These are phyloP conservation scores for Vespertilio murinus DNA, from an alignment of 2,797 vertebrate species.

Conservation along the genomic window DNA sequence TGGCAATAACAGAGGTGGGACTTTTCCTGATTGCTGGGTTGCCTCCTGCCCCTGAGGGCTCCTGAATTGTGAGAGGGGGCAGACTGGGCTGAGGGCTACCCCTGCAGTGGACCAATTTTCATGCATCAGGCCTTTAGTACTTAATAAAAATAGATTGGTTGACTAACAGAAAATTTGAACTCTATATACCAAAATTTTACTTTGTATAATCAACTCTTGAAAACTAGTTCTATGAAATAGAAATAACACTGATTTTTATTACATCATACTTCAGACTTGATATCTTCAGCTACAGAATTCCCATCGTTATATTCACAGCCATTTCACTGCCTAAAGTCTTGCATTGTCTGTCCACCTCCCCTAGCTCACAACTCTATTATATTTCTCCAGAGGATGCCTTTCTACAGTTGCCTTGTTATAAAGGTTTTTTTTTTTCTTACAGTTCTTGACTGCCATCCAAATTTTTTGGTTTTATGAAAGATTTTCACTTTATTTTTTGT, in stretches of 20 bases:
- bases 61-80: no score
- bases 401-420: background rate
- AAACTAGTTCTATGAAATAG: background rate
- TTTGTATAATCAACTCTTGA: background rate
- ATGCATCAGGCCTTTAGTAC: background rate
- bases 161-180: background rate
- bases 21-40: no score
- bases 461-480: constrained; percentile 6
- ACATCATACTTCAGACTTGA: background rate
- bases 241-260: background rate
- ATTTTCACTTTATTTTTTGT: constrained; percentile 56
- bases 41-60: no score
- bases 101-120: no score
- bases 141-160: background rate
- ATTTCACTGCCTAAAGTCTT: background rate
- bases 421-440: background rate
- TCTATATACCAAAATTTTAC: background rate
- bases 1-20: no score
- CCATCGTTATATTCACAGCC: background rate
- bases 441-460: background rate
- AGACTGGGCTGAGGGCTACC: no score
- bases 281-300: background rate
- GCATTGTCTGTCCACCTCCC: background rate
- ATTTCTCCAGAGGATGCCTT: background rate
- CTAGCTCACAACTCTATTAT: background rate